Conservation (phyloP, 2,888 invertebrate genomes). For the Thalpophila matura region DNA sequence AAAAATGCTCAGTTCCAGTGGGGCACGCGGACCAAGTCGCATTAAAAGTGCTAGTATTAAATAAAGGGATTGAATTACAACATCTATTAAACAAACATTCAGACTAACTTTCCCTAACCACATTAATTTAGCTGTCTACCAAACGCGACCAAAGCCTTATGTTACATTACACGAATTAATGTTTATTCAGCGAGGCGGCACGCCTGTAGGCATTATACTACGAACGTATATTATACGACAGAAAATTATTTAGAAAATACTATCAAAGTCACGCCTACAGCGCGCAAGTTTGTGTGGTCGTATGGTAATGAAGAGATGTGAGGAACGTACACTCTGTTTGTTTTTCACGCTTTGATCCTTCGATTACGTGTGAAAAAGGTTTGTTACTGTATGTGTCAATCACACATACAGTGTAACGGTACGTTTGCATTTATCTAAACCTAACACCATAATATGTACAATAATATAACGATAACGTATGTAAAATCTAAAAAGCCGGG, state of each 20-base stretch:
- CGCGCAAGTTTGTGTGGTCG: constrained; percentile 65
- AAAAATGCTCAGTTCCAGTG: no score
- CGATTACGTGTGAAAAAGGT: not conserved
- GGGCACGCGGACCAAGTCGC: no score
- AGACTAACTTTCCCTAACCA: constrained; percentile 39
- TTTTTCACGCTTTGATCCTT: constrained; percentile 9
- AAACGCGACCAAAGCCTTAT: constrained; percentile 25
- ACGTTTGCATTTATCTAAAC: no score
- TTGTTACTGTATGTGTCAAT: no score
- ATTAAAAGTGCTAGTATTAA: constrained; percentile 9
- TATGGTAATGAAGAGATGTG: constrained; percentile 60
- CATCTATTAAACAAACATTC: constrained; percentile 28
- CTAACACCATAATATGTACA: no score
- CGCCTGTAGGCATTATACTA: constrained; percentile 42
- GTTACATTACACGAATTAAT: constrained; percentile 59
- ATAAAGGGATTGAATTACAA: constrained; percentile 24
- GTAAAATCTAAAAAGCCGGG: no score
- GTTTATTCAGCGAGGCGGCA: constrained; percentile 58
- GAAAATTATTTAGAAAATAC: constrained; percentile 68
- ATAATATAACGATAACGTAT: no score
- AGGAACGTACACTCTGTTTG: constrained; percentile 5
- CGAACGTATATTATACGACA: constrained; percentile 59
- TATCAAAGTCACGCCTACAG: constrained; percentile 65
- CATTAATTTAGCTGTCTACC: constrained; percentile 55
- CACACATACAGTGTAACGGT: no score